phyloP scores from a whole-genome alignment of 2,888 invertebrate genomes.

The Norana najaformis region DNA sequence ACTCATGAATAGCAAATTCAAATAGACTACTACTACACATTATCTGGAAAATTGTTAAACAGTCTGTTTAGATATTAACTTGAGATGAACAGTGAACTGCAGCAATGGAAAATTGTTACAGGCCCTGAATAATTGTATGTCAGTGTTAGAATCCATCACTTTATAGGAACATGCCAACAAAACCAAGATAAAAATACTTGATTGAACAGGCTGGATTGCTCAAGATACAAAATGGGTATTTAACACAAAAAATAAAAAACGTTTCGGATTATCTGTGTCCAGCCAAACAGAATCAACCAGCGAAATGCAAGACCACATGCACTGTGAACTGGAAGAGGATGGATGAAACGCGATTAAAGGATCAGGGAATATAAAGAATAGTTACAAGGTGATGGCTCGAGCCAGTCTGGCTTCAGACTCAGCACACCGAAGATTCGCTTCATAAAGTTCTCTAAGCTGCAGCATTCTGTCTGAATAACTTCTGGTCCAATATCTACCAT shows the following conservation, averaged over 20 bases:
- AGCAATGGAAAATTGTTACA: background rate
- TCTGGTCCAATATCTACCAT: constrained; percentile 2
- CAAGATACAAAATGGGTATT: background rate
- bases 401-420: constrained; percentile 74
- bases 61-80: background rate
- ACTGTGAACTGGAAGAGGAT: background rate
- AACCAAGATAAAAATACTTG: background rate
- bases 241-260: background rate
- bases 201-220: background rate
- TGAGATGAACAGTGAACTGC: background rate
- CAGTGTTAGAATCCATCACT: background rate
- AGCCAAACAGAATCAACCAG: background rate
- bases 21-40: too few relatives aligned
- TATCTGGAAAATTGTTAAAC: background rate
- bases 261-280: background rate
- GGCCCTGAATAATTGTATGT: background rate
- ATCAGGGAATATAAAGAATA: background rate
- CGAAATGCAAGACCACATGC: background rate
- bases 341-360: background rate
- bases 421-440: constrained; percentile 81
- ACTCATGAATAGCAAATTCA: too few relatives aligned
- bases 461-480: constrained; percentile 80
- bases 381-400: background rate
- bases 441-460: constrained; percentile 85
- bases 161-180: background rate